Base-by-base conservation (phyloP, 2,797 vertebrate species). In the Luscinia luscinia region DNA sequence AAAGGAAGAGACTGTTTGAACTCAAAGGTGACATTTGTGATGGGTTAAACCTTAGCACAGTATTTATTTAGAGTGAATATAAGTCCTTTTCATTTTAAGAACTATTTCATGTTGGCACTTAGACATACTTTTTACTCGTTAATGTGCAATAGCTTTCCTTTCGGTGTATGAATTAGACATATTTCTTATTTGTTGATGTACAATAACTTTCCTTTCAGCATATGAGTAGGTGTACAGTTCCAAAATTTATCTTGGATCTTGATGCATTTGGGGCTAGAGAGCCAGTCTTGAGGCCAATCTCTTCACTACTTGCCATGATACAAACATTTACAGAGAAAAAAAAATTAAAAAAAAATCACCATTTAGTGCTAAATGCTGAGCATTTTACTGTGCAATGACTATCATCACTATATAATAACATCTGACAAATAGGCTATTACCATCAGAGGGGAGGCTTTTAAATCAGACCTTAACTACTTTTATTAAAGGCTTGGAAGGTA, bases 401-500 rank as follows among this genome's bases (percentile, higher is more conserved):
- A 81, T 91, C 90, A 94, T 95, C 70, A 66, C 67, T 84, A 81
- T 93, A 78, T 49, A 96, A 92, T 95, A 97, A 87, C 75, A 95
- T 83, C 51, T 96, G 96, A 95, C 41, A 96, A 96, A 97, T 96
- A 90, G 85, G 52, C 82, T 76, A 91, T 97, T 97, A 96, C 59
- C 74, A 58, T 96, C 88, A 94, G 38, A 96, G 17, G 46, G 34
- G 87, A 97, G 38, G 73, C 87, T 96, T 97, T 95, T 92, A 97
- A 96, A 96, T 95, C 81, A 97, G 76, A 63, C 72, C 74, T 83
- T 97, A 97, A 95, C 59, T 93, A 91, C 48, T 81, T 96, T 94
- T 95, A 95, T 83, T 93, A 82, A 96, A 94, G 93, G 64, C 57
- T 96, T 96, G 70, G 75, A 96, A 96, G 49, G 85, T 94, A 97